Base-by-base conservation (phyloP, 2,797 vertebrate species). In the Emydoidea blandingii region DNA sequence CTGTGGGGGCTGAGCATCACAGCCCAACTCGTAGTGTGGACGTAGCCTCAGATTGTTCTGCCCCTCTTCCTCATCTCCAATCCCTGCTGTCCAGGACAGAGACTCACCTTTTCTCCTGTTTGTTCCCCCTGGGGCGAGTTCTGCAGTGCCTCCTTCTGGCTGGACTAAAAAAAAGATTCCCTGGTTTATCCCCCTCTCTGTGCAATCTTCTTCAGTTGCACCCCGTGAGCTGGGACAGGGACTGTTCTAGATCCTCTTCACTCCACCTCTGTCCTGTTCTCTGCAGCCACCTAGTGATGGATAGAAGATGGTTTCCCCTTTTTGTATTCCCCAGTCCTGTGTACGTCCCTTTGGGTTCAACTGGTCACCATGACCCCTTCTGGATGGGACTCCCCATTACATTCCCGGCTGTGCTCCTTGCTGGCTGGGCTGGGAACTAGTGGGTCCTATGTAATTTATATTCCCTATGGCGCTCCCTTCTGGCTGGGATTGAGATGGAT, bases 331-430 rank as follows among this genome's bases (percentile, higher is more conserved):
- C 5, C 76, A 74, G 27, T 54, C 57, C 15, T 12, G 37, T 14
- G 25, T 72, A 15, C 15, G 86, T n/a, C 10, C 12, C 53, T 10
- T 1, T 1, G 86, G 74, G 62, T 31, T 19, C 29, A 14, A 27
- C 1, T 1, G 59, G 12, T 23, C 72, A 83, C 41, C 78, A 14
- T 57, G 5, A 15, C 49, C 81, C 29, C n/a, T 18, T 0, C 21
- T 37, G 52, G 9, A 14, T 8, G 86, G 25, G 12, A 10, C 34
- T 47, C 16, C 6, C 4, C 49, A 65, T n/a, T 49, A 23, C 37
- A 72, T 41, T 23, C 23, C 76, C 21, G 2, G 41, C 25, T 29
- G 37, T 15, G 23, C 41, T 44, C 6, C 72, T 76, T 25, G 44
- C 41, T 47, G 44, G 27, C 74, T 29, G 27, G 74, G 54, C 3